These are phyloP conservation scores for Spodoptera litura DNA, from an alignment of 1,140 invertebrate genomes.

Conservation along the genomic window DNA sequence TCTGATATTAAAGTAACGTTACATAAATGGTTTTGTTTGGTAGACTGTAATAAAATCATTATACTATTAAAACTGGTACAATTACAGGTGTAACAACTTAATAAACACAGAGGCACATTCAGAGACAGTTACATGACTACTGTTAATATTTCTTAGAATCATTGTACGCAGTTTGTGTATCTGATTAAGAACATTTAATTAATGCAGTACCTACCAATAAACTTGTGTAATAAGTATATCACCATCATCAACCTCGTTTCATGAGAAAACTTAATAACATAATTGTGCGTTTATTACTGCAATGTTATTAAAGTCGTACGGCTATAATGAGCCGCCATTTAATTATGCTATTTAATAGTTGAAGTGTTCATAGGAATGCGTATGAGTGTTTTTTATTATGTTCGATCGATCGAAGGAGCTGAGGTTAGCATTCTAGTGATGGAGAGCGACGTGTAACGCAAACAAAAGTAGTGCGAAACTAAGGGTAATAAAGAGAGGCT, in stretches of 20 bases:
- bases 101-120: constrained; percentile 5
- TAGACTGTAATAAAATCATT: constrained; percentile 28
- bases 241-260: constrained; percentile 31
- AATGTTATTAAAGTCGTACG: constrained; percentile 58
- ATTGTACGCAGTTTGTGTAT: constrained; percentile 5
- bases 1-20: constrained; percentile 12
- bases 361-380: constrained; percentile 48
- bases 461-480: constrained; percentile 72
- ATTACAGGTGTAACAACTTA: constrained; percentile 37
- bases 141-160: constrained; percentile 24
- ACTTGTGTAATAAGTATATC: constrained; percentile 24
- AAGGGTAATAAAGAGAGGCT: constrained; percentile 69
- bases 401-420: constrained; percentile 52
- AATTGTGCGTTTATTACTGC: constrained; percentile 58
- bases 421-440: constrained; percentile 66
- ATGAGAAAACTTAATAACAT: constrained; percentile 51
- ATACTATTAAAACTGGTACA: constrained; percentile 33
- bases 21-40: constrained; percentile 23
- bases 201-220: constrained; percentile 15
- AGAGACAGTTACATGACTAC: not conserved
- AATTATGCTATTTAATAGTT: constrained; percentile 49
- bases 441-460: constrained; percentile 63
- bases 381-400: constrained; percentile 52
- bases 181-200: constrained; percentile 2
- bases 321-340: constrained; percentile 57